These are phyloP conservation scores for Lasius platythorax DNA, from an alignment of 2,888 invertebrate species.

Conservation along the genomic window DNA sequence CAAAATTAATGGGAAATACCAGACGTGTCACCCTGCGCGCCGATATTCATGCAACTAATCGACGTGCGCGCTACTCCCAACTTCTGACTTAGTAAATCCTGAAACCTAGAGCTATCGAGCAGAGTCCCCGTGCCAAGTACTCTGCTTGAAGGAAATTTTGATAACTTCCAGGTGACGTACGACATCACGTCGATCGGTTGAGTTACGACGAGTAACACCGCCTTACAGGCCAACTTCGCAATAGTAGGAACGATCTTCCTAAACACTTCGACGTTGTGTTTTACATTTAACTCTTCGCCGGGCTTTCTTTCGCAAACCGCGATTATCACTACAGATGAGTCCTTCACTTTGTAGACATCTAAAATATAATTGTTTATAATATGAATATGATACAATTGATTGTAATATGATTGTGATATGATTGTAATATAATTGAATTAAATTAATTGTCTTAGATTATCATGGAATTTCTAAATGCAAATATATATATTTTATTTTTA, in stretches of 20 bases:
- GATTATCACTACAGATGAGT: conserved; percentile 81
- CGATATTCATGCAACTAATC: conserved; percentile 87
- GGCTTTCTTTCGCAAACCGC: conserved; percentile 71
- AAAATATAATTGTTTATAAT: conserved; percentile 21
- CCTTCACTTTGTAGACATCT: conserved; percentile 80
- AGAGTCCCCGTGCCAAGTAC: conserved; percentile 88
- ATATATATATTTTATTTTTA: neutral
- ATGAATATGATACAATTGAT: neutral
- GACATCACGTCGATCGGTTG: conserved; percentile 87
- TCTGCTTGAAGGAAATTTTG: conserved; percentile 87
- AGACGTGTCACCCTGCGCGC: conserved; percentile 87
- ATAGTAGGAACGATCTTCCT: conserved; percentile 78
- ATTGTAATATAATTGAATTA: neutral
- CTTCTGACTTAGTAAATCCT: conserved; percentile 86
- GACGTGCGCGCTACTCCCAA: conserved; percentile 86
- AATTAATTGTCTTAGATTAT: neutral
- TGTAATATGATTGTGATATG: neutral
- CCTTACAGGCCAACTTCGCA: conserved; percentile 78
- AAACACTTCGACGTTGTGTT: conserved; percentile 77
- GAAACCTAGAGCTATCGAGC: conserved; percentile 88
- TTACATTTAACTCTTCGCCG: conserved; percentile 73
- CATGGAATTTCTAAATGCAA: neutral
- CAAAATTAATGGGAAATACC: conserved; percentile 69
- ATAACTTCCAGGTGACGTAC: conserved; percentile 88
- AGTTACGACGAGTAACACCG: conserved; percentile 79